phyloP scores from a whole-genome alignment of 2,113 vertebrate species.

The Pluvialis apricaria region DNA sequence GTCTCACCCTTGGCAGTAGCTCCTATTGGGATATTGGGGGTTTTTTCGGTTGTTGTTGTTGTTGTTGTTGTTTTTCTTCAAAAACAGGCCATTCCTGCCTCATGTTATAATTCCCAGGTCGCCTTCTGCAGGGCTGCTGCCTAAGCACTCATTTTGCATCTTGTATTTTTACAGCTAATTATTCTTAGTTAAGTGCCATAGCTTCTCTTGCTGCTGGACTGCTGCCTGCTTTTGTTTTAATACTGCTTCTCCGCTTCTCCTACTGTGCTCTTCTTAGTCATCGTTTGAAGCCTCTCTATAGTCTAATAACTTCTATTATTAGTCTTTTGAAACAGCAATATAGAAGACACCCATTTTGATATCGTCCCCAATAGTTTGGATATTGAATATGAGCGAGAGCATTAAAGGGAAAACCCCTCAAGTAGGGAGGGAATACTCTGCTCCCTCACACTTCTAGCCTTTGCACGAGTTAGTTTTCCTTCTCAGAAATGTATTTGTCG shows the following conservation, averaged over 20 bases:
- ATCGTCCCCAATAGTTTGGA: neutral
- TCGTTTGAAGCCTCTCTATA: neutral
- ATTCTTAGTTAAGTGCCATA: neutral
- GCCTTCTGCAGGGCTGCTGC: neutral
- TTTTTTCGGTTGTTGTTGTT: too few species aligned
- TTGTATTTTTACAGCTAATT: constrained; percentile 25
- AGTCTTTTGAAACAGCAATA: neutral
- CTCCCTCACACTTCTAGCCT: neutral
- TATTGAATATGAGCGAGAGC: neutral
- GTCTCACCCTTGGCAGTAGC: neutral
- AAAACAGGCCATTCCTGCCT: neutral
- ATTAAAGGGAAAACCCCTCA: neutral
- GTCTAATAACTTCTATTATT: neutral
- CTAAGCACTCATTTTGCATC: neutral
- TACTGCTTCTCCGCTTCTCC: neutral
- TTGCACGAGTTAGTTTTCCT: neutral
- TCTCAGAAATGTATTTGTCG: neutral
- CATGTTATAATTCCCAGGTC: neutral
- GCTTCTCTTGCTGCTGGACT: neutral
- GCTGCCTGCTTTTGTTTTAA: neutral
- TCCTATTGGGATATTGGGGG: neutral
- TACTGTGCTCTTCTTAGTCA: neutral
- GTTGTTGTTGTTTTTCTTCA: neutral
- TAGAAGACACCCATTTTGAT: neutral
- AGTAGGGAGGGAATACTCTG: neutral